Conservation (phyloP, 2,888 invertebrate species). For the Lacanobia wlatinum region DNA sequence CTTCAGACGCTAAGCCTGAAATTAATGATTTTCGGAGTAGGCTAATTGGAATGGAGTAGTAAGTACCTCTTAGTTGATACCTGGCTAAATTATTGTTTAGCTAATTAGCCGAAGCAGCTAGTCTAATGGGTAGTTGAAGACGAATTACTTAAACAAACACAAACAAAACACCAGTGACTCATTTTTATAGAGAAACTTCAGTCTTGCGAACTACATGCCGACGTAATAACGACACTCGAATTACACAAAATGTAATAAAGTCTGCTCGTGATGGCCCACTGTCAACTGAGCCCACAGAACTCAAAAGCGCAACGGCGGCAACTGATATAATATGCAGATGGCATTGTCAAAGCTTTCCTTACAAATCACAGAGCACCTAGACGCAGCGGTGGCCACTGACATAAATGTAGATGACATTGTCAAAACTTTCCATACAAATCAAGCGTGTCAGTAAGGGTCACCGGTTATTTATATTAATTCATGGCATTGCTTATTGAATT, state of each 20-base stretch:
- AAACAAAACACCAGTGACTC: slow-evolving; percentile 45
- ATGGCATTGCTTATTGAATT: too few species aligned
- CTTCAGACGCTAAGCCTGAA: background rate
- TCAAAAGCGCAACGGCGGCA: background rate
- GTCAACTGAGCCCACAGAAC: slow-evolving; percentile 35
- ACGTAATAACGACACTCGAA: slow-evolving; percentile 60
- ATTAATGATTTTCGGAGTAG: too few species aligned
- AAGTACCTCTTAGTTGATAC: background rate
- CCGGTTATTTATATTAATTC: too few species aligned
- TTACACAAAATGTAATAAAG: slow-evolving; percentile 68
- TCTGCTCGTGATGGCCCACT: slow-evolving; percentile 63
- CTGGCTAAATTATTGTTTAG: background rate
- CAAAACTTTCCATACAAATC: too few species aligned
- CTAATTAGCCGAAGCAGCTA: background rate
- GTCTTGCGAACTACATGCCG: slow-evolving; percentile 53
- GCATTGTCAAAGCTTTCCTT: background rate
- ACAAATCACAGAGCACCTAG: background rate
- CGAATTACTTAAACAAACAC: background rate
- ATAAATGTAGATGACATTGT: too few species aligned
- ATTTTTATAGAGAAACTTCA: slow-evolving; percentile 58
- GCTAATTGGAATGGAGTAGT: background rate
- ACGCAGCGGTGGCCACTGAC: too few species aligned
- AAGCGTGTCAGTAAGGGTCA: too few species aligned
- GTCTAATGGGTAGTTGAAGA: too few species aligned
- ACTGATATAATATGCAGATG: background rate